These are phyloP conservation scores for Aplysia californica DNA, from an alignment of 1,140 invertebrate genomes.

Conservation along the genomic window DNA sequence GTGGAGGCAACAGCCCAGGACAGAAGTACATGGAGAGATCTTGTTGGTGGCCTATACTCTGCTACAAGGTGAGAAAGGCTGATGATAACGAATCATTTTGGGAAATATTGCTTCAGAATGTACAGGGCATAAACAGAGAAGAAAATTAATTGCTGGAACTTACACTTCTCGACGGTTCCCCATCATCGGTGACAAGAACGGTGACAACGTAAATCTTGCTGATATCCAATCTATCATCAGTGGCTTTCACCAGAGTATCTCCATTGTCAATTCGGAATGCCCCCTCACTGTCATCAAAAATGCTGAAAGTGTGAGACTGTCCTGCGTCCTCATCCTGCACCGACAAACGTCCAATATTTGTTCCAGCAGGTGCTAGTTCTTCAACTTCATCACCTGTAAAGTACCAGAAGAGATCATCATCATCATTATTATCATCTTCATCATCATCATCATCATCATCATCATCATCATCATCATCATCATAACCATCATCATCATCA, in stretches of 20 bases:
- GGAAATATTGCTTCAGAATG: no score
- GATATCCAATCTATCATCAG: slow-evolving; percentile 33
- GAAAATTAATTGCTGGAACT: no score
- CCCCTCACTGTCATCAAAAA: slow-evolving; percentile 26
- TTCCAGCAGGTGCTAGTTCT: slow-evolving; percentile 25
- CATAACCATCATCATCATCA: no score
- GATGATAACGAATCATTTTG: no score
- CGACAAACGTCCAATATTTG: slow-evolving; percentile 29
- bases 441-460: no score
- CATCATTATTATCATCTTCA: neutral
- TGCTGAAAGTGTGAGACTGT: slow-evolving; percentile 32
- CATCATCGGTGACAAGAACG: slow-evolving; percentile 37
- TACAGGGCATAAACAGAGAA: no score
- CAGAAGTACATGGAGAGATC: no score
- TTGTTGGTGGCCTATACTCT: no score
- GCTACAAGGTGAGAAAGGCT: no score
- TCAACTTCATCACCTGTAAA: slow-evolving; percentile 33
- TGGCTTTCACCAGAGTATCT: slow-evolving; percentile 33
- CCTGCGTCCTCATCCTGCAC: slow-evolving; percentile 40
- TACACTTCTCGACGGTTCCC: slow-evolving; percentile 31
- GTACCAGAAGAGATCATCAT: neutral
- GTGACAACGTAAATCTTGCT: slow-evolving; percentile 32
- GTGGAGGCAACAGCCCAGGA: no score
- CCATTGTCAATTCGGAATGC: slow-evolving; percentile 26
- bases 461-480: no score